Base-by-base conservation (phyloP, 1,140 invertebrate species). In the Drosophila quadrilineata region DNA sequence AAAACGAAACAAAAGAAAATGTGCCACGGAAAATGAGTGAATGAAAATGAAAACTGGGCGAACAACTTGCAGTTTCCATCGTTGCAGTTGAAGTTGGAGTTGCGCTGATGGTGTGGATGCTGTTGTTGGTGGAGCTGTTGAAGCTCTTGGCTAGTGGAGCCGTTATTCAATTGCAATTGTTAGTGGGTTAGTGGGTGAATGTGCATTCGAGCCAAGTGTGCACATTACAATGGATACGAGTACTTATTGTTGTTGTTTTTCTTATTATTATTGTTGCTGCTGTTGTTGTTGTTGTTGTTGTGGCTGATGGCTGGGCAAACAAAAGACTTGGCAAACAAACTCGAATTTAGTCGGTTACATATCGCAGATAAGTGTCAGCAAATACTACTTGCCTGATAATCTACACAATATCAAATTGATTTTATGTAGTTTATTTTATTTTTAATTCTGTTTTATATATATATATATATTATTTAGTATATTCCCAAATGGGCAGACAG, bases 101-200 rank as follows among this genome's bases (percentile, higher is more conserved):
- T 19, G 36, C n/a, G n/a, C n/a, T n/a, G n/a, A n/a, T n/a, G n/a
- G n/a, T n/a, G n/a, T n/a, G n/a, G n/a, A n/a, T n/a, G n/a, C n/a
- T n/a, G n/a, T n/a, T n/a, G n/a, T n/a, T n/a, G n/a, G n/a, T n/a
- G n/a, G n/a, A n/a, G n/a, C n/a, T n/a, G n/a, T n/a, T n/a, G n/a
- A n/a, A n/a, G n/a, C n/a, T n/a, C n/a, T n/a, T n/a, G n/a, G n/a
- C n/a, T n/a, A 41, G 26, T n/a, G 56, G n/a, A 29, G 8, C 22
- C 12, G 56, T 63, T 68, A 54, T 68, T 26, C 69, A 52, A 50
- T n/a, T 62, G 79, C 57, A 63, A 77, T 84, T 84, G 77, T n/a
- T n/a, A n/a, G n/a, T 85, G 77, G 77, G 77, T 84, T 84, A 84
- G 75, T 84, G 77, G 77, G 77, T 84, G 79, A 85, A 85, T 85